Conservation (phyloP, 2,797 vertebrate genomes). For the Caiman crocodilus region DNA sequence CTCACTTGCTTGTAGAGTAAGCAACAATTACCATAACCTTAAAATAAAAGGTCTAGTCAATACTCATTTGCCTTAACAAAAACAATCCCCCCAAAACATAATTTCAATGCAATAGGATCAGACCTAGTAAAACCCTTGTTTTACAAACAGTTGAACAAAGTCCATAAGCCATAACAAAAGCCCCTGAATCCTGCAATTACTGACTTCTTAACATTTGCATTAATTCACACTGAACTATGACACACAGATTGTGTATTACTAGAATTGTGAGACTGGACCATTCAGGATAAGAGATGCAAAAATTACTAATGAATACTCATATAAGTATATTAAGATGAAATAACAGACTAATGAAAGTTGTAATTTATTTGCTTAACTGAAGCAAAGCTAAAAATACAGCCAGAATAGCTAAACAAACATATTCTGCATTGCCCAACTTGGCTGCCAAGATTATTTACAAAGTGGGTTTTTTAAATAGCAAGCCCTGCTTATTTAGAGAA, state of each 20-base stretch:
- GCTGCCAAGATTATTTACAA: conserved; percentile 7
- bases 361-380: not conserved
- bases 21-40: conserved; percentile 8
- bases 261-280: not conserved
- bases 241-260: not conserved
- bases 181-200: not conserved
- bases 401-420: not conserved
- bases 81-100: too few relatives aligned
- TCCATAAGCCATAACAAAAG: not conserved
- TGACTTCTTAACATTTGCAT: not conserved
- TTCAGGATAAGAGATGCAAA: not conserved
- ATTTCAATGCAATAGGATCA: not conserved
- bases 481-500: conserved; percentile 25
- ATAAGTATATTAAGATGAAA: not conserved
- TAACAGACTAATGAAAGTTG: not conserved
- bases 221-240: not conserved
- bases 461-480: conserved; percentile 46
- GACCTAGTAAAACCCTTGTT: not conserved
- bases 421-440: not conserved
- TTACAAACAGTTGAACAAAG: not conserved
- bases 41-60: not conserved
- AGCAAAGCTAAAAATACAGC: not conserved
- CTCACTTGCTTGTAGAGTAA: not conserved
- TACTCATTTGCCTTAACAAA: not conserved
- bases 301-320: not conserved